These are phyloP conservation scores for Candidula unifasciata DNA, from an alignment of 2,888 invertebrate genomes.

Conservation along the genomic window DNA sequence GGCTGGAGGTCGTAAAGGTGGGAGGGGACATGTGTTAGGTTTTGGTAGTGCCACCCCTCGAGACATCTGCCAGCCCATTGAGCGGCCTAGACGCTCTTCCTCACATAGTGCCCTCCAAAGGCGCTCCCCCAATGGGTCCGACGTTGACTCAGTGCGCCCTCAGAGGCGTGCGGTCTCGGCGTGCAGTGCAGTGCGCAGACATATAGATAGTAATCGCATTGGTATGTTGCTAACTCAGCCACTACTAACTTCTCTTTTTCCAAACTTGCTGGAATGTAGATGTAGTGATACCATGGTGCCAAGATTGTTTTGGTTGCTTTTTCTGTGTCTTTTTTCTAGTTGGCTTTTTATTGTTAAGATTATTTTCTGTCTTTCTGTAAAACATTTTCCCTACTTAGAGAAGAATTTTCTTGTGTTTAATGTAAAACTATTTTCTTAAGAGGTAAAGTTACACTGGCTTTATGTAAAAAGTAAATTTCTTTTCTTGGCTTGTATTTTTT, in stretches of 20 bases:
- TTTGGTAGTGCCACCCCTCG: slow-evolving; percentile 74
- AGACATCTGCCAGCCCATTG: slow-evolving; percentile 72
- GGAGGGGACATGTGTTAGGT: slow-evolving; percentile 68
- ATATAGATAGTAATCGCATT: slow-evolving; percentile 72
- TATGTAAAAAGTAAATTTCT: too few relatives aligned
- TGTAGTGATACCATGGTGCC: slow-evolving; percentile 29
- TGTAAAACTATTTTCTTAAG: too few relatives aligned
- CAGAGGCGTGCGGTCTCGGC: slow-evolving; percentile 74
- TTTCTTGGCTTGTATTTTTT: too few relatives aligned
- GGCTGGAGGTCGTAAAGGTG: slow-evolving; percentile 69
- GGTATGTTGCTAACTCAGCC: slow-evolving; percentile 60
- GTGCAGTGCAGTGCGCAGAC: slow-evolving; percentile 73
- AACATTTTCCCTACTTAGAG: too few relatives aligned
- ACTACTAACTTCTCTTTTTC: slow-evolving; percentile 24
- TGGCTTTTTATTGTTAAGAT: too few relatives aligned
- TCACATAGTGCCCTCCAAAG: slow-evolving; percentile 73
- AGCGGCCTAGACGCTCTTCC: slow-evolving; percentile 70
- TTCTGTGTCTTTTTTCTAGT: not conserved
- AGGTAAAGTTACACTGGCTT: too few relatives aligned
- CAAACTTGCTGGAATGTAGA: not conserved
- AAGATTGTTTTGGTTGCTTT: slow-evolving; percentile 5
- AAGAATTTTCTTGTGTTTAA: too few relatives aligned
- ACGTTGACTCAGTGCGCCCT: slow-evolving; percentile 70
- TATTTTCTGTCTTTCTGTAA: too few relatives aligned
- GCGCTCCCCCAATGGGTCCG: slow-evolving; percentile 72